phyloP scores from a whole-genome alignment of 2,888 invertebrate genomes.

The Metallyticus violacea region DNA sequence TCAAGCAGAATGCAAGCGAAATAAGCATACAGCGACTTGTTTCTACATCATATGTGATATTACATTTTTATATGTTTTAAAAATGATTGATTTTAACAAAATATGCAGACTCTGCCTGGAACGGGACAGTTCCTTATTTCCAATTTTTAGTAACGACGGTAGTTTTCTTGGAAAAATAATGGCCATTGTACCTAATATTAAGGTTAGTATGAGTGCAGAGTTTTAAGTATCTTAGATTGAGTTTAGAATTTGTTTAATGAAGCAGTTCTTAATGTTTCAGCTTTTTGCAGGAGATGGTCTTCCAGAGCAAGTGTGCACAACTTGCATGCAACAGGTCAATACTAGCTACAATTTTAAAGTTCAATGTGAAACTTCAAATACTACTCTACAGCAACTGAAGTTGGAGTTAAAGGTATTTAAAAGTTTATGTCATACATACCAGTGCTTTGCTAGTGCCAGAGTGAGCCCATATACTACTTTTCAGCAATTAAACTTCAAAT shows the following conservation, averaged over 20 bases:
- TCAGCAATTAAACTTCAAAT: too few relatives aligned
- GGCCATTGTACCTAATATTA: neutral
- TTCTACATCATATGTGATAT: neutral
- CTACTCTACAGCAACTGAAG: neutral
- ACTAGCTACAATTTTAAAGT: slow-evolving; percentile 5
- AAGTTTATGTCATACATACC: too few relatives aligned
- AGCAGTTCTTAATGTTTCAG: neutral
- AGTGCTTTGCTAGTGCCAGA: too few relatives aligned
- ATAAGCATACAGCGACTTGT: neutral
- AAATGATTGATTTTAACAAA: neutral
- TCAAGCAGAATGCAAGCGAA: neutral
- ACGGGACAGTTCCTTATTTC: neutral
- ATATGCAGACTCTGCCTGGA: slow-evolving; percentile 3
- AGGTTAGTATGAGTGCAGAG: neutral
- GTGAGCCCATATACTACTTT: too few relatives aligned
- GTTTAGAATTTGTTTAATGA: neutral
- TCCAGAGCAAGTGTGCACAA: neutral
- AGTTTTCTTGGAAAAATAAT: neutral
- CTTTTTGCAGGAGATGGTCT: neutral
- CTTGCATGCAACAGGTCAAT: neutral
- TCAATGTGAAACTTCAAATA: neutral
- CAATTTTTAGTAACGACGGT: neutral
- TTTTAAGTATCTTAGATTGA: neutral
- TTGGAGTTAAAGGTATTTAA: neutral
- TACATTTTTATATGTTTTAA: neutral